Evolutionary conservation across 2,113 vertebrate genomes (phyloP).

Genomic region (Thamnophis sirtalis): DNA sequence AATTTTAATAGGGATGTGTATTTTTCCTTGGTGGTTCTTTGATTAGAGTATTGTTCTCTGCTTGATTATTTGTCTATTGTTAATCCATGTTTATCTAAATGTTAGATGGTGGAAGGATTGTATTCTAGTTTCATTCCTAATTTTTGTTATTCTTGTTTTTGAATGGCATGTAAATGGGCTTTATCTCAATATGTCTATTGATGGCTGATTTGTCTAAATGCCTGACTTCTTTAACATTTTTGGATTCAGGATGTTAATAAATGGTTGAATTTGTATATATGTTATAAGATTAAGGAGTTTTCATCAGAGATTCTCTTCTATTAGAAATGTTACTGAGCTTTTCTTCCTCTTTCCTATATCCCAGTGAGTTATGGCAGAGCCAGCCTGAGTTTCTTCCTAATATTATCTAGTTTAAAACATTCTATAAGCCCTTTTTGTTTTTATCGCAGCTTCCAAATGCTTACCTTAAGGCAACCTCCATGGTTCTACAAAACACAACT

Average conservation of each 20-base stretch:
- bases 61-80: neutral
- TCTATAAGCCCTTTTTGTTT: neutral
- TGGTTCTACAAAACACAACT: neutral
- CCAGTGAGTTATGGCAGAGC: neutral
- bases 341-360: neutral
- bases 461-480: neutral
- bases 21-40: neutral
- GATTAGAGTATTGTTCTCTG: neutral
- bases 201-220: neutral
- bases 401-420: neutral
- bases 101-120: neutral
- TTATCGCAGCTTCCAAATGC: neutral
- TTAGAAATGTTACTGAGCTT: neutral
- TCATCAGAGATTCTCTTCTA: neutral
- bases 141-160: neutral
- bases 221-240: neutral
- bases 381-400: neutral
- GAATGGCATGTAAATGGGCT: neutral
- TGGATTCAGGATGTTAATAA: neutral
- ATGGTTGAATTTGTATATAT: neutral
- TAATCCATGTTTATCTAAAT: neutral
- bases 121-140: neutral
- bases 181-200: neutral
- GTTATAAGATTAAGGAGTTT: neutral
- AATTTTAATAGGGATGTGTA: neutral